Conservation (phyloP, 2,797 vertebrate genomes). For the Acanthurus lineatus region DNA sequence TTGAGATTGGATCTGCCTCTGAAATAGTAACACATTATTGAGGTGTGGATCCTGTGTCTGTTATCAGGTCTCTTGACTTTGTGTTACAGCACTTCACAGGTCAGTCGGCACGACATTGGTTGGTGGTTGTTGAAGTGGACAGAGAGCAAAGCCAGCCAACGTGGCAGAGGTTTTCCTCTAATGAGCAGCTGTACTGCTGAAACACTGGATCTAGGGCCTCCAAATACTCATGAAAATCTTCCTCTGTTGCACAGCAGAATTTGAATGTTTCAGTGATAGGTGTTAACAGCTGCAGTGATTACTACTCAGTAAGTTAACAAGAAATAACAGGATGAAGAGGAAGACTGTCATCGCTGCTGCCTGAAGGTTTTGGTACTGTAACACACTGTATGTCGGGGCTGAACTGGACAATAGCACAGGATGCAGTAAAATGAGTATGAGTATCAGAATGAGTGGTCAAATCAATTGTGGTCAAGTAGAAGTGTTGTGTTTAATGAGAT, state of each 20-base stretch:
- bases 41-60: constrained; percentile 28
- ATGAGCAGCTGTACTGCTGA: constrained; percentile 34
- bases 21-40: constrained; percentile 23
- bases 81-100: constrained; percentile 56
- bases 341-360: constrained; percentile 20
- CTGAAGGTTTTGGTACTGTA: constrained; percentile 22
- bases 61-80: constrained; percentile 12
- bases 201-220: constrained; percentile 25
- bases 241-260: constrained; percentile 15
- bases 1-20: constrained; percentile 29
- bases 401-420: constrained; percentile 55
- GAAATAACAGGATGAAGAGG: constrained; percentile 26
- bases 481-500: constrained; percentile 83
- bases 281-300: neutral
- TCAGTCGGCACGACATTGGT: constrained; percentile 14
- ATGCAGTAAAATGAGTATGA: constrained; percentile 63
- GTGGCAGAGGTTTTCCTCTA: constrained; percentile 35
- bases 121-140: constrained; percentile 52
- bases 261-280: constrained; percentile 7
- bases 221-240: constrained; percentile 7
- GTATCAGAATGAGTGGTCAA: constrained; percentile 71
- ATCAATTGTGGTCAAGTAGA: constrained; percentile 73
- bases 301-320: neutral
- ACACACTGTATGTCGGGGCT: constrained; percentile 47
- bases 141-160: constrained; percentile 49